These are phyloP conservation scores for Magallana gigas DNA, from an alignment of 1,140 invertebrate species.

Conservation along the genomic window DNA sequence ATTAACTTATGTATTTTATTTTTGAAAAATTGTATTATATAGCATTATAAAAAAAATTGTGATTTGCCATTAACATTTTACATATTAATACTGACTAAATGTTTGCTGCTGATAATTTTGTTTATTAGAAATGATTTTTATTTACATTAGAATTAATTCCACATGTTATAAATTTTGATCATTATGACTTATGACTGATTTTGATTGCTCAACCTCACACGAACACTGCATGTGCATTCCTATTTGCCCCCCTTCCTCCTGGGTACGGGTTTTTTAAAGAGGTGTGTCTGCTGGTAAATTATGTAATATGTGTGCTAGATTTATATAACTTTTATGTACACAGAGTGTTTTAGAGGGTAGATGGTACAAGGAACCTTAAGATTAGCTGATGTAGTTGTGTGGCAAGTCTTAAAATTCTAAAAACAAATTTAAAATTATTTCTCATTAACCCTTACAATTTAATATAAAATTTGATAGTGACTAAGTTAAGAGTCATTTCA, in stretches of 20 bases:
- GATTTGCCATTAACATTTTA: too few relatives aligned
- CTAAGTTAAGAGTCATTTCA: too few relatives aligned
- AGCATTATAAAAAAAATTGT: too few relatives aligned
- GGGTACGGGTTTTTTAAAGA: background rate
- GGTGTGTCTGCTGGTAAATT: background rate
- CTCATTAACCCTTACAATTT: too few relatives aligned
- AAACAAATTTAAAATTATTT: background rate
- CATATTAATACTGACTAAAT: background rate
- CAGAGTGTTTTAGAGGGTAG: background rate
- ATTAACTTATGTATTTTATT: too few relatives aligned
- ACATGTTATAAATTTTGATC: background rate
- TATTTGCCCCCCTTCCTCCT: background rate
- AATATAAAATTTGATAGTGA: too few relatives aligned
- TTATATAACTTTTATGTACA: background rate
- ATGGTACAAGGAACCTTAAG: background rate
- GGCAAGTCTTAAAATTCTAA: background rate
- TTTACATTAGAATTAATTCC: background rate
- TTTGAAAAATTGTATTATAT: too few relatives aligned
- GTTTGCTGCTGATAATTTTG: background rate
- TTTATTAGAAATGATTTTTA: background rate
- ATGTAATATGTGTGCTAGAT: background rate
- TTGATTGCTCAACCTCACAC: conserved; percentile 14
- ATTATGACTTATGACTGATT: background rate
- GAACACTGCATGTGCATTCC: conserved; percentile 24
- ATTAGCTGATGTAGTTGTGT: background rate